These are phyloP conservation scores for Drosophila anomalata DNA, from an alignment of 2,888 invertebrate species.

Conservation along the genomic window DNA sequence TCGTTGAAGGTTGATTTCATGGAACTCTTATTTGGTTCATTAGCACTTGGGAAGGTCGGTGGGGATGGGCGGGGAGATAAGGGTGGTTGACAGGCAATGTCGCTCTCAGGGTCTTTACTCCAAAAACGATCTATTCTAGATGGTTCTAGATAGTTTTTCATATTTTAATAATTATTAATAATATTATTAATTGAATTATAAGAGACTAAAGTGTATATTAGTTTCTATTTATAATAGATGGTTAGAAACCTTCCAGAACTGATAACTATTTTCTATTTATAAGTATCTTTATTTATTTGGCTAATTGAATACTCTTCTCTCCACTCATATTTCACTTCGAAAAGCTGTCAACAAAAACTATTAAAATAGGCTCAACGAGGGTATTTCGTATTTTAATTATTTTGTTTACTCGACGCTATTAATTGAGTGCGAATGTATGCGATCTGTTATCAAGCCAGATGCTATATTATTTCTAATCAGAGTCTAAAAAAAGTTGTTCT, in stretches of 20 bases:
- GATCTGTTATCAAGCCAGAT: conserved; percentile 27
- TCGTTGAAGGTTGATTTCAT: conserved; percentile 52
- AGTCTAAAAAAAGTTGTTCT: conserved; percentile 1
- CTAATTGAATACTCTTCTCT: too few species aligned
- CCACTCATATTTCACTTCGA: too few species aligned
- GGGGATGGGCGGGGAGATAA: neutral
- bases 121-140: neutral
- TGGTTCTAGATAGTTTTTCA: too few species aligned
- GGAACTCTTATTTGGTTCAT: conserved; percentile 1
- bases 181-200: too few species aligned
- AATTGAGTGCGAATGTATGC: conserved; percentile 8
- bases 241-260: too few species aligned
- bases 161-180: too few species aligned
- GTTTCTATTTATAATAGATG: too few species aligned
- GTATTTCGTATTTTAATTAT: conserved; percentile 38
- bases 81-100: conserved; percentile 13
- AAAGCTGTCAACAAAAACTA: conserved; percentile 27
- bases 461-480: conserved; percentile 19
- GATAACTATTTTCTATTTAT: too few species aligned
- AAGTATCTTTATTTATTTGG: neutral
- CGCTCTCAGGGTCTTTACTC: neutral
- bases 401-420: conserved; percentile 37
- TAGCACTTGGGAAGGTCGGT: conserved; percentile 23
- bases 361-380: conserved; percentile 16
- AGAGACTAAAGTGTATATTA: too few species aligned